phyloP scores from a whole-genome alignment of 2,113 vertebrate genomes.

The Megatriorchis doriae region DNA sequence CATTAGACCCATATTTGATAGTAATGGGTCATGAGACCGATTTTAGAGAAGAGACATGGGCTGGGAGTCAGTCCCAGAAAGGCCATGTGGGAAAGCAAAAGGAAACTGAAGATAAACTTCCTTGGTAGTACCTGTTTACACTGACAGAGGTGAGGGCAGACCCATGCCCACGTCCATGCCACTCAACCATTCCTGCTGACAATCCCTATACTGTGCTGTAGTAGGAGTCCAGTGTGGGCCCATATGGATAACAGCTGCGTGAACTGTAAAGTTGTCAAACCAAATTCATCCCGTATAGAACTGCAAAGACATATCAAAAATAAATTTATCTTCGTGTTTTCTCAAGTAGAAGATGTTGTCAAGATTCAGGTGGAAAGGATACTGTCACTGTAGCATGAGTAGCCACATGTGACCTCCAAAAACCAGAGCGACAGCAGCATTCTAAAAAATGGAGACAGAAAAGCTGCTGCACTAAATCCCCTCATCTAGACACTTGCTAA shows the following conservation, averaged over 20 bases:
- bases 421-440: rapidly evolving
- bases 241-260: not conserved
- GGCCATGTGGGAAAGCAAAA: not conserved
- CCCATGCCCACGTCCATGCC: not conserved
- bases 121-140: not conserved
- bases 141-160: not conserved
- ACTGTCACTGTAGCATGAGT: not conserved
- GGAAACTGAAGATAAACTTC: not conserved
- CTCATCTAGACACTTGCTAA: not conserved
- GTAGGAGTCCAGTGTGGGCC: not conserved
- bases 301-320: not conserved
- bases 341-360: not conserved
- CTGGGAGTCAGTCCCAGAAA: not conserved
- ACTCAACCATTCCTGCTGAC: not conserved
- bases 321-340: not conserved
- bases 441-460: not conserved
- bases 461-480: not conserved
- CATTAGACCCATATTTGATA: not conserved
- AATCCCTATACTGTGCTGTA: not conserved
- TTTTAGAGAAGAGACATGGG: not conserved
- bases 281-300: not conserved
- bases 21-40: not conserved
- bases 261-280: not conserved
- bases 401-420: not conserved
- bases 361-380: not conserved